Conservation (phyloP, 2,888 invertebrate species). For the Dasysyrphus albostriatus region DNA sequence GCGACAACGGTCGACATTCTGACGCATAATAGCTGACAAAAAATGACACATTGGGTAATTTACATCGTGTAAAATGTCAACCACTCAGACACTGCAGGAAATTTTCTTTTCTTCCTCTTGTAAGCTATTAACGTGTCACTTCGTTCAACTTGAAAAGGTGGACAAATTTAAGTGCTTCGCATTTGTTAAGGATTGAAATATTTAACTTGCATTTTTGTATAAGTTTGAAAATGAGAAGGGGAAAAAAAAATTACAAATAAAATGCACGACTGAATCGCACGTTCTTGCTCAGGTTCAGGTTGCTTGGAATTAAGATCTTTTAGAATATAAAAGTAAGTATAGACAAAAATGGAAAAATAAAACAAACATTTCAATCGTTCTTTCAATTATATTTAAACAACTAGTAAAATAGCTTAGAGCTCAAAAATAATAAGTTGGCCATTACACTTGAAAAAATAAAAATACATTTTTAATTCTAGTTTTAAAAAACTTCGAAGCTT, state of each 20-base stretch:
- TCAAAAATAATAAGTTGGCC: no score
- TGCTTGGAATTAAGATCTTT: no score
- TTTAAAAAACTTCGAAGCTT: no score
- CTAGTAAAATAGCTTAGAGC: no score
- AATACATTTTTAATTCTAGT: no score
- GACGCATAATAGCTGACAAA: constrained; percentile 80
- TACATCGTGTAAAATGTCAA: constrained; percentile 74
- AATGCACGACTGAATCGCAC: no score
- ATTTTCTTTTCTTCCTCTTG: constrained; percentile 50
- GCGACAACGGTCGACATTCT: constrained; percentile 70
- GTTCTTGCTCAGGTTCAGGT: no score
- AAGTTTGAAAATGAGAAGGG: neutral
- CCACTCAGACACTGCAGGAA: constrained; percentile 46
- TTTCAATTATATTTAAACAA: no score
- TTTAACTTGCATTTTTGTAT: neutral
- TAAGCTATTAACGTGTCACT: constrained; percentile 67
- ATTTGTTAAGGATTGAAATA: constrained; percentile 54
- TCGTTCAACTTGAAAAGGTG: constrained; percentile 26
- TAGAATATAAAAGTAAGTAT: no score
- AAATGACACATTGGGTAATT: constrained; percentile 78
- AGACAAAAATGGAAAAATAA: no score
- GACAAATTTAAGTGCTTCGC: constrained; percentile 53
- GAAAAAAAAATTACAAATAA: neutral
- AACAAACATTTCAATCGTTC: no score
- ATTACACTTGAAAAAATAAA: no score